A percentile compares a stretch with the other conserved stretches of the same genome.
These are phyloP conservation scores for Stenurella melanura DNA, from an alignment of 2,888 invertebrate genomes.

Conservation along the genomic window DNA sequence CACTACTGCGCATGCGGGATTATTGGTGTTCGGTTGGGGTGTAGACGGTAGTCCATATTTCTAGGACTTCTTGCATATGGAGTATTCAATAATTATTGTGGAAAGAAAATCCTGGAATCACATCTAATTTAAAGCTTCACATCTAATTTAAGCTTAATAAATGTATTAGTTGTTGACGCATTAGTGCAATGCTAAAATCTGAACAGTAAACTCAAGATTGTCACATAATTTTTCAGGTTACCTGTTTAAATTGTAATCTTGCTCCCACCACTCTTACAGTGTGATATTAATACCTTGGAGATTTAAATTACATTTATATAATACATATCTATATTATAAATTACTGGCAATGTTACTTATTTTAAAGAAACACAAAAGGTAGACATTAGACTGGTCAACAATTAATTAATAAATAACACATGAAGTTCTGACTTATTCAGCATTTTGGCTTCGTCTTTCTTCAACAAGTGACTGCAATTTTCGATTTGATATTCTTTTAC, in stretches of 20 bases:
- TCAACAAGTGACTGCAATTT: slow-evolving; percentile 79
- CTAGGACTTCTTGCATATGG: too few relatives aligned
- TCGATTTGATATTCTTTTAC: slow-evolving; percentile 74
- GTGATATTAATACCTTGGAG: not conserved
- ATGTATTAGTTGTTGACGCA: too few relatives aligned
- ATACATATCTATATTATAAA: not conserved
- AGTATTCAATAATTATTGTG: too few relatives aligned
- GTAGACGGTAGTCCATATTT: too few relatives aligned
- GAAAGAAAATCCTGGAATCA: too few relatives aligned
- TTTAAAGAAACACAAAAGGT: slow-evolving; percentile 2
- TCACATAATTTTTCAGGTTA: not conserved
- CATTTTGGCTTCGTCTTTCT: slow-evolving; percentile 75
- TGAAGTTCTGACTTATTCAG: slow-evolving; percentile 51
- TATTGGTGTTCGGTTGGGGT: too few relatives aligned
- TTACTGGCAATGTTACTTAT: slow-evolving; percentile 2
- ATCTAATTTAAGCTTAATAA: too few relatives aligned
- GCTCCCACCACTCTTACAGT: not conserved
- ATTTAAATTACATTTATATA: too few relatives aligned
- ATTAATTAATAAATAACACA: not conserved
- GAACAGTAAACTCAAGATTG: not conserved
- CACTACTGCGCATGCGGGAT: too few relatives aligned
- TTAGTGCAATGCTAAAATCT: too few relatives aligned
- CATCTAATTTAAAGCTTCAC: too few relatives aligned
- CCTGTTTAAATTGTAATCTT: not conserved
- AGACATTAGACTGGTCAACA: not conserved